phyloP scores from a whole-genome alignment of 2,797 vertebrate species.

The Pipistrellus pipistrellus region DNA sequence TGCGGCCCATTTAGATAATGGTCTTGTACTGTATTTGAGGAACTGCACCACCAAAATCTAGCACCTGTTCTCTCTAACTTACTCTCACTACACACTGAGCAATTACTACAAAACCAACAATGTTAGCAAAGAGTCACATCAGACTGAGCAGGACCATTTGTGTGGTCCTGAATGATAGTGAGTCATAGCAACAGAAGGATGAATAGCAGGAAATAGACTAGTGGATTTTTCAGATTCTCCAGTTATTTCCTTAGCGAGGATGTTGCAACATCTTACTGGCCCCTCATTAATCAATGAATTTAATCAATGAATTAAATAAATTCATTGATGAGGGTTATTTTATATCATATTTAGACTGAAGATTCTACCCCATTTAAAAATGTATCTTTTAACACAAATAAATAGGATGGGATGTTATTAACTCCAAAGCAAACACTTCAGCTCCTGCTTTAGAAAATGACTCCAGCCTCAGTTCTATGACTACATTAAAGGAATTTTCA shows the following conservation, averaged over 20 bases:
- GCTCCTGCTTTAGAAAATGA: neutral
- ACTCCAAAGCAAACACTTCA: neutral
- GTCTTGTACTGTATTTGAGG: neutral
- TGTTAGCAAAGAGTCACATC: neutral
- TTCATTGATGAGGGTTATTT: neutral
- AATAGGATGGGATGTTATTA: neutral
- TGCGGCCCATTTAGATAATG: neutral
- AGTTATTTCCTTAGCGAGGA: neutral
- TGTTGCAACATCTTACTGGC: neutral
- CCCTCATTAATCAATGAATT: neutral
- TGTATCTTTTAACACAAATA: slow-evolving; percentile 16
- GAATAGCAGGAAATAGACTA: neutral
- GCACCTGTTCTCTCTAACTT: neutral
- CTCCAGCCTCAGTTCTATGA: neutral
- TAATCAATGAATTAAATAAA: neutral
- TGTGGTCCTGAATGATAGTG: neutral
- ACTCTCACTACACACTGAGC: neutral
- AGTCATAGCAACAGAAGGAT: neutral
- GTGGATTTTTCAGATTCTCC: slow-evolving; percentile 1
- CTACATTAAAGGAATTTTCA: neutral
- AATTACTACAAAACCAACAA: neutral
- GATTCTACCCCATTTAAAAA: neutral
- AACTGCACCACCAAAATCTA: neutral
- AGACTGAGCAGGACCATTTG: neutral
- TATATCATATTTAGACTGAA: neutral